A percentile compares a stretch with the other conserved stretches of the same genome.
Evolutionary conservation across 2,797 vertebrate genomes (phyloP).

Genomic region (Sebastolobus altivelis): DNA sequence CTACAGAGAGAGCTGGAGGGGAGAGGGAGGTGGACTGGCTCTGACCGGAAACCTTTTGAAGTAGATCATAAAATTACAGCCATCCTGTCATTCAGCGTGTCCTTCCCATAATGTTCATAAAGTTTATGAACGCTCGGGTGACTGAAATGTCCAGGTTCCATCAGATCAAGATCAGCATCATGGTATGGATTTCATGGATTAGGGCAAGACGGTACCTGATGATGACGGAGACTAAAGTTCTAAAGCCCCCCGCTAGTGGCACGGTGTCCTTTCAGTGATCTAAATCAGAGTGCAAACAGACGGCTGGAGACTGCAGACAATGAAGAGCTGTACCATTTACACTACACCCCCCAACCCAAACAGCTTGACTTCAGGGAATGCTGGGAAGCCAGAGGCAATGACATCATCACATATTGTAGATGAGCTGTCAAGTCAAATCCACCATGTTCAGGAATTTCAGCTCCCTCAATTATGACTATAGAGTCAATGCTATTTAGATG

Average conservation of each 20-base stretch:
- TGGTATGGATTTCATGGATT: neutral
- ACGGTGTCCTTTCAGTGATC: neutral
- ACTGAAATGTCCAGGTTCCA: neutral
- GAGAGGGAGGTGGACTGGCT: neutral
- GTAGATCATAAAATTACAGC: neutral
- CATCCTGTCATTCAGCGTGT: neutral
- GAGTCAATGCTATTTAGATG: neutral
- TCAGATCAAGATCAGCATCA: neutral
- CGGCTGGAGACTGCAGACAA: neutral
- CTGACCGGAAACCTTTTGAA: neutral
- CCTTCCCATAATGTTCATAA: neutral
- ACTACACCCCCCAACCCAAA: neutral
- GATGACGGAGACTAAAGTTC: neutral
- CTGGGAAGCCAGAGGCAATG: slow-evolving; percentile 10
- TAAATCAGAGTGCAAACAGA: slow-evolving; percentile 1
- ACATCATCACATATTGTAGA: neutral
- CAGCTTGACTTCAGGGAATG: slow-evolving; percentile 13
- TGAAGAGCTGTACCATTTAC: neutral
- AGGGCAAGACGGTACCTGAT: neutral
- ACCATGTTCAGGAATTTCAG: slow-evolving; percentile 1
- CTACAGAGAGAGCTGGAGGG: neutral
- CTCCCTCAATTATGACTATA: neutral
- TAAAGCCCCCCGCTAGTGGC: no score
- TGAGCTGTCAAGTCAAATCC: neutral
- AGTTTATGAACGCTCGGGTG: neutral